A percentile compares a stretch with the other conserved stretches of the same genome.
phyloP scores from a whole-genome alignment of 2,797 vertebrate species.

The Anguilla marmorata region DNA sequence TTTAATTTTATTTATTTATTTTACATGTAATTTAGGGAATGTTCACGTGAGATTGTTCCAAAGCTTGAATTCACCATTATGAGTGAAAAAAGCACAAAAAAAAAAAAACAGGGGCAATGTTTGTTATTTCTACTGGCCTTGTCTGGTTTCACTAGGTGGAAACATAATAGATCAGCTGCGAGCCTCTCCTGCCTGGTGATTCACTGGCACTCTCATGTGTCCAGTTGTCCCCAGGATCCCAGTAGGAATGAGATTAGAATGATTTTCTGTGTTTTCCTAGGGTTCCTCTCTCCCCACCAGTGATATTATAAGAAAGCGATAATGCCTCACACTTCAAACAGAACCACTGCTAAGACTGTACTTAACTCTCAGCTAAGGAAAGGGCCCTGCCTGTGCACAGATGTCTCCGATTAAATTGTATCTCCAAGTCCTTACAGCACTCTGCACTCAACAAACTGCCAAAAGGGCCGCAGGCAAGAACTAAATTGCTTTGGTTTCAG shows the following conservation, averaged over 20 bases:
- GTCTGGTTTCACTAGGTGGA: conserved; percentile 60
- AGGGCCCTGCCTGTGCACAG: conserved; percentile 89
- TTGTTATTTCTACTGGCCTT: conserved; percentile 67
- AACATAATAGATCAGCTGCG: conserved; percentile 72
- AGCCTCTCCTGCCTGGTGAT: conserved; percentile 66
- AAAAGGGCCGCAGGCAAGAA: conserved; percentile 95
- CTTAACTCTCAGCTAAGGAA: conserved; percentile 79
- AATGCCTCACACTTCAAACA: conserved; percentile 88
- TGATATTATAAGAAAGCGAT: conserved; percentile 82
- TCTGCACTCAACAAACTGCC: conserved; percentile 85
- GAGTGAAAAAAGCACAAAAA: background rate
- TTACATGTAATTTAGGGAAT: background rate
- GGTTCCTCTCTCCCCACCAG: conserved; percentile 56
- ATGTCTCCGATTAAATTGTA: conserved; percentile 99
- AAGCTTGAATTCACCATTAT: background rate
- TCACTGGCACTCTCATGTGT: conserved; percentile 72
- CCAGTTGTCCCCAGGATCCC: conserved; percentile 56
- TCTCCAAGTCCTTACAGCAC: conserved; percentile 80
- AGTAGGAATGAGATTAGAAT: conserved; percentile 73
- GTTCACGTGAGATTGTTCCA: background rate
- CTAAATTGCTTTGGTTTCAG: conserved; percentile 99
- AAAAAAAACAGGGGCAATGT: conserved; percentile 37
- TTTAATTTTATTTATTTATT: background rate
- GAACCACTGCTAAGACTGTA: conserved; percentile 82
- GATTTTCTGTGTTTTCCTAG: conserved; percentile 69